Evolutionary conservation across 2,888 invertebrate species (phyloP).

Genomic region (Liopterus haemorrhoidalis): DNA sequence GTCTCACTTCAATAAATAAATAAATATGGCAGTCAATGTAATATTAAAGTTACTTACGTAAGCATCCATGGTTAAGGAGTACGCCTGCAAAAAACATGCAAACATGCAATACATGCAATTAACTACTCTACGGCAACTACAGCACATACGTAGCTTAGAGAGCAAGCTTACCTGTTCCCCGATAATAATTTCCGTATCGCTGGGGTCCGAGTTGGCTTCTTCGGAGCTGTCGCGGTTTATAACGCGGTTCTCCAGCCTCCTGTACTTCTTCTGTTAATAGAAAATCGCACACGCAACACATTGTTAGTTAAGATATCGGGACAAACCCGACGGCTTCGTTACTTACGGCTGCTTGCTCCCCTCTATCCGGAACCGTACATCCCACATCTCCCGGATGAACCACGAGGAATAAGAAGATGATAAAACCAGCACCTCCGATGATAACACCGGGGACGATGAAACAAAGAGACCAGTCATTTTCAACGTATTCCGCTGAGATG

Average conservation of each 20-base stretch:
- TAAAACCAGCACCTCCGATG: slow-evolving; percentile 63
- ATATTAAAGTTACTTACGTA: too few relatives aligned
- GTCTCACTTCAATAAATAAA: too few relatives aligned
- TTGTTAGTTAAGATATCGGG: too few relatives aligned
- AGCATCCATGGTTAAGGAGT: too few relatives aligned
- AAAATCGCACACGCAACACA: not conserved
- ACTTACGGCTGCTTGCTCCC: slow-evolving; percentile 12
- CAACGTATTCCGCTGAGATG: slow-evolving; percentile 84
- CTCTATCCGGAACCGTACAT: slow-evolving; percentile 45
- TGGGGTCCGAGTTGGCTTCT: slow-evolving; percentile 43
- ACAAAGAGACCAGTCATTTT: slow-evolving; percentile 81
- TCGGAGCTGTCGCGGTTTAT: slow-evolving; percentile 36
- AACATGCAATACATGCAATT: too few relatives aligned
- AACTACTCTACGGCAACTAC: too few relatives aligned
- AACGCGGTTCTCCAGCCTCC: slow-evolving; percentile 37
- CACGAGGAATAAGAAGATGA: slow-evolving; percentile 77
- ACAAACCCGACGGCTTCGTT: not conserved
- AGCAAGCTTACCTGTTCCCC: slow-evolving; percentile 58
- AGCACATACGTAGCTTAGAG: slow-evolving; percentile 20
- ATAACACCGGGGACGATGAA: slow-evolving; percentile 87
- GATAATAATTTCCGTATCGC: slow-evolving; percentile 50
- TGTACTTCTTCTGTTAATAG: too few relatives aligned
- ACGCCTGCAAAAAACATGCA: too few relatives aligned
- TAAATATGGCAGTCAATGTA: too few relatives aligned
- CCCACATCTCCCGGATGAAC: slow-evolving; percentile 78